Conservation (phyloP, 2,113 vertebrate genomes). For the Corythoichthys intestinalis region DNA sequence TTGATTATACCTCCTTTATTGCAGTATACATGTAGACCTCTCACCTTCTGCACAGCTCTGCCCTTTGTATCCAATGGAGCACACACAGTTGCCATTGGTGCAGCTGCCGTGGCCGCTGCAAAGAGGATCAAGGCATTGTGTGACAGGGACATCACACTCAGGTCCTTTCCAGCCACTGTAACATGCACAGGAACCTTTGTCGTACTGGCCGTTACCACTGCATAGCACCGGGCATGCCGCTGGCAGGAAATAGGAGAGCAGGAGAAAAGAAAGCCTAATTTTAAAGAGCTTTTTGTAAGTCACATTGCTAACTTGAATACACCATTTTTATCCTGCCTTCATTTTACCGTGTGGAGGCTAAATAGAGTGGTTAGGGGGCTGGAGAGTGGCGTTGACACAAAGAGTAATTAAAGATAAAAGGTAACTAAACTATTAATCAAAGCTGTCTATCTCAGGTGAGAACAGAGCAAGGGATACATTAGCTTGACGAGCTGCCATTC, state of each 20-base stretch:
- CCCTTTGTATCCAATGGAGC: constrained; percentile 91
- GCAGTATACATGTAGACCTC: constrained; percentile 13
- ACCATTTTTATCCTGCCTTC: constrained; percentile 10
- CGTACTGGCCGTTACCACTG: constrained; percentile 96
- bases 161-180: constrained; percentile 98
- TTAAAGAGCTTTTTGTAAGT: constrained; percentile 23
- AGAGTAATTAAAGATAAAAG: constrained; percentile 72
- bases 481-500: constrained; percentile 64
- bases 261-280: constrained; percentile 10
- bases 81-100: constrained; percentile 90
- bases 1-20: background rate
- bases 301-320: constrained; percentile 16
- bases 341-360: constrained; percentile 23
- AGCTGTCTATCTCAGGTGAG: constrained; percentile 70
- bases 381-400: constrained; percentile 65
- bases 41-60: constrained; percentile 91
- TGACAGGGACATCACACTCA: constrained; percentile 88
- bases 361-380: constrained; percentile 60
- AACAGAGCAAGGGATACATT: constrained; percentile 55
- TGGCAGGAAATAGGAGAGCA: constrained; percentile 12
- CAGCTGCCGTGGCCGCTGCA: constrained; percentile 94
- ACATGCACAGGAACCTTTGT: constrained; percentile 93
- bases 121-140: constrained; percentile 92
- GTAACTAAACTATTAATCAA: constrained; percentile 78
- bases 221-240: constrained; percentile 95